Evolutionary conservation across 1,140 invertebrate species (phyloP).

Genomic region (Drosophila kohkoa): DNA sequence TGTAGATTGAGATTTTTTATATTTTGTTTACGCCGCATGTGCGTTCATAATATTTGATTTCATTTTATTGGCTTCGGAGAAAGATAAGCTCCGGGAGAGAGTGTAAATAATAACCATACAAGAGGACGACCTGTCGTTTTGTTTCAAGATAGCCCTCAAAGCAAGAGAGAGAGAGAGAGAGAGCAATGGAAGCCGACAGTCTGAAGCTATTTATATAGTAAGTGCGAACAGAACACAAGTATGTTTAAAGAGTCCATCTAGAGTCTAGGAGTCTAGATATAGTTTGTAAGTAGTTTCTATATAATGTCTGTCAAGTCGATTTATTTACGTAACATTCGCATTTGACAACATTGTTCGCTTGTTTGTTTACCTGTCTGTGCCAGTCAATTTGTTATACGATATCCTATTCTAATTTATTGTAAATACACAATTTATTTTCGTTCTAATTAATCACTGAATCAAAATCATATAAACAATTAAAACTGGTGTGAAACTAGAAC

Average conservation of each 20-base stretch:
- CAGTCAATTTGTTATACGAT: conserved; percentile 39
- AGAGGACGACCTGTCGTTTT: not conserved
- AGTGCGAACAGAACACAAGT: not conserved
- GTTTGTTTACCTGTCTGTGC: conserved; percentile 34
- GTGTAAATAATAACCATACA: conserved; percentile 1
- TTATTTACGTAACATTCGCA: conserved; percentile 22
- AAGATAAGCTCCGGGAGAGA: conserved; percentile 3
- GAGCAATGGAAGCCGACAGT: conserved; percentile 8
- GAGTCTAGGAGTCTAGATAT: not conserved
- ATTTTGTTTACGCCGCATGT: conserved; percentile 6
- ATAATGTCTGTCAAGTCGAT: conserved; percentile 9
- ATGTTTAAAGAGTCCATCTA: conserved; percentile 1
- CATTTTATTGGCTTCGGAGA: conserved; percentile 4
- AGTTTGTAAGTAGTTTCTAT: not conserved
- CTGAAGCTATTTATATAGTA: conserved; percentile 1
- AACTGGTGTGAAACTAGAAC: too few relatives aligned
- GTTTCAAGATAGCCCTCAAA: not conserved
- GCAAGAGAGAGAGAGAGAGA: not conserved
- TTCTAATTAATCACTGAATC: conserved; percentile 23
- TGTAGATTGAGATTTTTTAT: conserved; percentile 21
- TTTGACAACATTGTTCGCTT: conserved; percentile 18
- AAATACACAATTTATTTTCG: conserved; percentile 8
- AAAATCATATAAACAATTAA: not conserved
- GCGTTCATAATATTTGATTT: not conserved
- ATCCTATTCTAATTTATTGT: conserved; percentile 33